These are phyloP conservation scores for Bos taurus DNA, from an alignment of 2,113 vertebrate species.

Conservation along the genomic window ARS-UCD2.0 NC_037340.1:49797501-49798000, in stretches of 20 bases:
- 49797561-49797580: neutral
- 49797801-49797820: neutral
- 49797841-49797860: neutral
- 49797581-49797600: neutral
- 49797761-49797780: neutral
- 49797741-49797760: neutral
- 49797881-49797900: neutral
- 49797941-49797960: too few species aligned
- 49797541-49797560: neutral
- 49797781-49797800: neutral
- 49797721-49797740: neutral
- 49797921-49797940: too few species aligned
- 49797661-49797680: neutral
- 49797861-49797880: neutral
- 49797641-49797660: neutral
- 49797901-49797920: too few species aligned
- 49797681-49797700: neutral
- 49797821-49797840: neutral
- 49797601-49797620: neutral
- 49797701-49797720: neutral
- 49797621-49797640: neutral
- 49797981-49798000: too few species aligned
- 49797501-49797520: neutral
- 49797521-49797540: neutral
- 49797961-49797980: too few species aligned